Evolutionary conservation across 2,888 invertebrate species (phyloP).

Genomic region (Ichneumon xanthorius): DNA sequence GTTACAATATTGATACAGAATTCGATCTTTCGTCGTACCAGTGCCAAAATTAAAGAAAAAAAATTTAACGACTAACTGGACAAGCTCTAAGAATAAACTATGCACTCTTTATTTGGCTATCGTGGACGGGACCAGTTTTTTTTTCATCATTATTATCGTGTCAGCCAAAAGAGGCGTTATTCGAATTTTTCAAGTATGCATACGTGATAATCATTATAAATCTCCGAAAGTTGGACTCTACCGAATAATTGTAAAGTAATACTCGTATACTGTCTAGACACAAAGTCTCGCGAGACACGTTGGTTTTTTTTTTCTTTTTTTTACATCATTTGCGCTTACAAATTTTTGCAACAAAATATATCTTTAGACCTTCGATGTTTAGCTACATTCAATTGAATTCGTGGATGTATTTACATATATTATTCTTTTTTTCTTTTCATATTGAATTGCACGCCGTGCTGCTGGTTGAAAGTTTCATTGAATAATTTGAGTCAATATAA

Average conservation of each 20-base stretch:
- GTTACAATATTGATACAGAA: conserved; percentile 42
- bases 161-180: conserved; percentile 38
- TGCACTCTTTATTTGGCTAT: conserved; percentile 37
- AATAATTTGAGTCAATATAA: conserved; percentile 21
- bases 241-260: conserved; percentile 9
- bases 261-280: conserved; percentile 31
- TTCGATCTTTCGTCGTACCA: conserved; percentile 34
- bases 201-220: conserved; percentile 6
- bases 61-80: conserved; percentile 30
- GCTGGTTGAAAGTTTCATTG: conserved; percentile 10
- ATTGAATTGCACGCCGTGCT: conserved; percentile 22
- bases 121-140: conserved; percentile 62
- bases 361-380: conserved; percentile 50
- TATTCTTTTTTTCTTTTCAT: neutral
- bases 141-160: conserved; percentile 28
- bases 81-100: conserved; percentile 36
- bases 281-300: conserved; percentile 18
- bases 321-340: conserved; percentile 38
- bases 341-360: conserved; percentile 59
- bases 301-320: conserved; percentile 1
- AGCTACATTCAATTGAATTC: conserved; percentile 38
- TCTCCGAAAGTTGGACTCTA: neutral
- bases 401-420: conserved; percentile 43
- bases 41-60: conserved; percentile 42
- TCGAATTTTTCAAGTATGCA: conserved; percentile 23